phyloP scores from a whole-genome alignment of 2,888 invertebrate genomes.

The Hypomecis atomaria region DNA sequence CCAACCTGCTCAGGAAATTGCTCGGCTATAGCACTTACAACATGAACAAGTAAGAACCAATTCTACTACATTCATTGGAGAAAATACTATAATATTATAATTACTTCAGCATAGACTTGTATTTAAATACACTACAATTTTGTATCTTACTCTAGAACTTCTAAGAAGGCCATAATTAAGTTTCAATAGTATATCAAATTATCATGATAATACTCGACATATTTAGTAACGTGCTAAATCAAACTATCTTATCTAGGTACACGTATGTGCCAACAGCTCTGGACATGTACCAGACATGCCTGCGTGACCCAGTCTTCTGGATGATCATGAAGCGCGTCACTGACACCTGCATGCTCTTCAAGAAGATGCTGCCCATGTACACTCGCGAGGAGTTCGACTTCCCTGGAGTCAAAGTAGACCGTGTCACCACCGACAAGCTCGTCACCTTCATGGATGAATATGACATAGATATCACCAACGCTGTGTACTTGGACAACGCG shows the following conservation, averaged over 20 bases:
- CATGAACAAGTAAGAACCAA: constrained; percentile 65
- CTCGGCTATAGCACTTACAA: constrained; percentile 71
- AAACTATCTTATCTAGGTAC: constrained; percentile 56
- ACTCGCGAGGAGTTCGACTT: constrained; percentile 85
- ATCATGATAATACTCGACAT: too few relatives aligned
- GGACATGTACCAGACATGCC: constrained; percentile 86
- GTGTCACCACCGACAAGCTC: constrained; percentile 86
- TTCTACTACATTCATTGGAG: too few relatives aligned
- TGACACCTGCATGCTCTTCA: constrained; percentile 84
- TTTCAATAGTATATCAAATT: too few relatives aligned
- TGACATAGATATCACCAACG: constrained; percentile 87
- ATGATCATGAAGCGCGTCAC: constrained; percentile 86
- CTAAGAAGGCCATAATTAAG: too few relatives aligned
- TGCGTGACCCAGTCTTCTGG: constrained; percentile 91
- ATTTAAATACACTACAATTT: too few relatives aligned
- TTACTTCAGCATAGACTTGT: neutral
- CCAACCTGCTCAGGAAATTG: constrained; percentile 67
- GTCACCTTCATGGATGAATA: constrained; percentile 89
- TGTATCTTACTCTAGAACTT: too few relatives aligned
- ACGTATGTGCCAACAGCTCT: constrained; percentile 85
- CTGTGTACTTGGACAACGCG: constrained; percentile 77
- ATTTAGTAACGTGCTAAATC: neutral
- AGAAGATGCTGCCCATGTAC: constrained; percentile 85
- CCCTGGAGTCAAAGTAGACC: constrained; percentile 87
- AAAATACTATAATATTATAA: neutral